A percentile compares a stretch with the other conserved stretches of the same genome.
These are phyloP conservation scores for Sceloporus tristichus DNA, from an alignment of 2,113 vertebrate species.

Conservation along the genomic window DNA sequence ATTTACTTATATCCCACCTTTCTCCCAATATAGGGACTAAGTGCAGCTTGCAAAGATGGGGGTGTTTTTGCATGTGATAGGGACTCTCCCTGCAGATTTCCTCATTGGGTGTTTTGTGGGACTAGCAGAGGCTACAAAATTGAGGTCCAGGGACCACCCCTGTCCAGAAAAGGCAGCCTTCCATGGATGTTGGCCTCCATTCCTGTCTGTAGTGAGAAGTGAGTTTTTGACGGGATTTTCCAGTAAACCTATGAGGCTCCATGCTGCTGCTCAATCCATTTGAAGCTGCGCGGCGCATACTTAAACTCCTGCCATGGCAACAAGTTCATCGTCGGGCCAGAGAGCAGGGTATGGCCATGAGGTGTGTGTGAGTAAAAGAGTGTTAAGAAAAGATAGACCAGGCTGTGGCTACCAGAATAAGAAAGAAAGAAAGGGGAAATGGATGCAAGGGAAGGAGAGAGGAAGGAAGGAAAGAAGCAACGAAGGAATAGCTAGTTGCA, in stretches of 20 bases:
- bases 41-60: too few relatives aligned
- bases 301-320: conserved; percentile 67
- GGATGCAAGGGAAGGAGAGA: neutral
- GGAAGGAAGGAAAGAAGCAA: too few relatives aligned
- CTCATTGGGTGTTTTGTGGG: too few relatives aligned
- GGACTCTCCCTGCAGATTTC: too few relatives aligned
- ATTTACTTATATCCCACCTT: too few relatives aligned
- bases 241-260: conserved; percentile 30
- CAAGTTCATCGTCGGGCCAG: conserved; percentile 69
- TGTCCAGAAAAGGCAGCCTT: neutral
- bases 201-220: neutral
- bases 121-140: too few relatives aligned
- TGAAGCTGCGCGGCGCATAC: neutral
- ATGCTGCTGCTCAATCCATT: neutral
- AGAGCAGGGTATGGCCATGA: rapidly evolving
- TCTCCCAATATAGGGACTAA: too few relatives aligned
- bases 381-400: neutral
- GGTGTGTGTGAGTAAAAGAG: neutral
- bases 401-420: rapidly evolving
- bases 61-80: too few relatives aligned
- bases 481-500: too few relatives aligned
- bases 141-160: too few relatives aligned
- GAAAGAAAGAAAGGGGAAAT: neutral
- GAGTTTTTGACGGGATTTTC: conserved; percentile 40
- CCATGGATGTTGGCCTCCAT: rapidly evolving